phyloP scores from a whole-genome alignment of 2,888 invertebrate species.

The Drosophila borealis region DNA sequence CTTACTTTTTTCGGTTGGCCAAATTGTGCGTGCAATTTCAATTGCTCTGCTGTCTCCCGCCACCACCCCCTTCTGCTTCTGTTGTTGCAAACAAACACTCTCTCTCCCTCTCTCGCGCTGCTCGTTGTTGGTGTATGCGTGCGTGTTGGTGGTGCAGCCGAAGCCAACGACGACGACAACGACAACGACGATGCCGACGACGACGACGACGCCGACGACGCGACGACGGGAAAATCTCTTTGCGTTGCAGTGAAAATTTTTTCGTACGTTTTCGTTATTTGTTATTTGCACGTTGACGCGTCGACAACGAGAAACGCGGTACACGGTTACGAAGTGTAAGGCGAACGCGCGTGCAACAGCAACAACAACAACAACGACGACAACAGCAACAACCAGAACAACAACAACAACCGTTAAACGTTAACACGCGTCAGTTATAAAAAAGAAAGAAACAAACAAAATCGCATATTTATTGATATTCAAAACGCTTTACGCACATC shows the following conservation, averaged over 20 bases:
- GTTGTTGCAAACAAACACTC: constrained; percentile 16
- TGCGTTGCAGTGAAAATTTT: constrained; percentile 78
- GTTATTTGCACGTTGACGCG: constrained; percentile 84
- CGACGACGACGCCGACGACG: constrained; percentile 58
- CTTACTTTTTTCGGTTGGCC: constrained; percentile 50
- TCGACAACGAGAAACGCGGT: constrained; percentile 77
- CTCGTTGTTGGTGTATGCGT: constrained; percentile 38
- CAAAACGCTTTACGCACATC: constrained; percentile 50
- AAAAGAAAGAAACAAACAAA: constrained; percentile 19
- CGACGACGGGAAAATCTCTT: constrained; percentile 78
- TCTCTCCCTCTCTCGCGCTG: constrained; percentile 23
- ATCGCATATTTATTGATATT: constrained; percentile 51
- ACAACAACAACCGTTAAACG: constrained; percentile 49
- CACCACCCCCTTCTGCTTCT: constrained; percentile 28
- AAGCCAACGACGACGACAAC: constrained; percentile 49
- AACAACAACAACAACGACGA: constrained; percentile 35
- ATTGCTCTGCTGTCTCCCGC: constrained; percentile 24
- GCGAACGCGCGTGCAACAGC: constrained; percentile 57
- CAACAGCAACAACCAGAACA: constrained; percentile 24
- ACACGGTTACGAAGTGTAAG: constrained; percentile 55
- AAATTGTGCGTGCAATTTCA: constrained; percentile 71
- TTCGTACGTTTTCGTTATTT: constrained; percentile 82
- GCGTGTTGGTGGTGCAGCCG: constrained; percentile 68
- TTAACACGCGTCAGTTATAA: constrained; percentile 54
- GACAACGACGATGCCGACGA: constrained; percentile 31